phyloP scores from a whole-genome alignment of 2,797 vertebrate species.

The Poeciliopsis turneri region DNA sequence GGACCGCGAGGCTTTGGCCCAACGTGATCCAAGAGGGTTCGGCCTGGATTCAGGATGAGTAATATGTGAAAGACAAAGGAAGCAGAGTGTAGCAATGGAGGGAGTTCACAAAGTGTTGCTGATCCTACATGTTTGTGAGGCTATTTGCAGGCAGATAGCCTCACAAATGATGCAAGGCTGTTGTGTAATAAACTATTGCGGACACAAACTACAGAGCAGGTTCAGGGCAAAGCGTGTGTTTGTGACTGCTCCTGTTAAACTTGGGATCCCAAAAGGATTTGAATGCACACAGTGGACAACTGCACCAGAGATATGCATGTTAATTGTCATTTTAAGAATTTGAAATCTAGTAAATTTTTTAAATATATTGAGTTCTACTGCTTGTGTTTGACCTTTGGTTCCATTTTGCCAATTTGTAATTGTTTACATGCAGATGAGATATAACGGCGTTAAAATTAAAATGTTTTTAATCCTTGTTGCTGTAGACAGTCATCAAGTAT shows the following conservation, averaged over 20 bases:
- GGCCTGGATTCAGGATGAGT: conserved; percentile 36
- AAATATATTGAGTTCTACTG: not conserved
- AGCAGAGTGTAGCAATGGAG: conserved; percentile 20
- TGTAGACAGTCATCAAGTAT: not conserved
- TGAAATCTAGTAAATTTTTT: not conserved
- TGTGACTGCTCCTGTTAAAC: not conserved
- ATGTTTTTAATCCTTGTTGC: not conserved
- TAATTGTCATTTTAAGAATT: not conserved
- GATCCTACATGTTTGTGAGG: conserved; percentile 1
- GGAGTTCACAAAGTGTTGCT: conserved; percentile 2
- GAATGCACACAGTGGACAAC: not conserved
- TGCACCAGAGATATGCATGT: not conserved
- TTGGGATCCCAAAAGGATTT: not conserved
- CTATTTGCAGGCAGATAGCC: not conserved
- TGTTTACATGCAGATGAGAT: not conserved
- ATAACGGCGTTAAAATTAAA: not conserved
- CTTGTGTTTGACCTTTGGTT: not conserved
- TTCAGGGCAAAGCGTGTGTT: not conserved
- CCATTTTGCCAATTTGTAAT: not conserved
- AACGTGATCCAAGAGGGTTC: conserved; percentile 59
- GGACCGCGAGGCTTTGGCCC: conserved; percentile 48
- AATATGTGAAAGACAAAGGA: conserved; percentile 47
- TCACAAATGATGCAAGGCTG: not conserved
- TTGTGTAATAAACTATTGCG: not conserved
- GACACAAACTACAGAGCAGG: not conserved